Evolutionary conservation across 2,113 vertebrate species (phyloP).

Genomic region (Amazona vittata): DNA sequence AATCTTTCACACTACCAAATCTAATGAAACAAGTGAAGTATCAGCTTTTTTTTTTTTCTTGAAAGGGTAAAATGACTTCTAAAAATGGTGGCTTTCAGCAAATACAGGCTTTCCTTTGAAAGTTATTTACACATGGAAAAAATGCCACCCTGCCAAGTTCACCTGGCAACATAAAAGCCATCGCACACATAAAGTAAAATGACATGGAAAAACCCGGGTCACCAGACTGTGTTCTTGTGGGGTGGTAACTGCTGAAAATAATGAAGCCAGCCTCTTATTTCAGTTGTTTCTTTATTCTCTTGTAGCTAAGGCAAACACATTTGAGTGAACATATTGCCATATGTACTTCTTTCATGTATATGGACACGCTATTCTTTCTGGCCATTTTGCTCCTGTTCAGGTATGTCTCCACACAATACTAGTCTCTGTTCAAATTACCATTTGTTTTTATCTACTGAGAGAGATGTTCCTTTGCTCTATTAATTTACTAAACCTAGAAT

Average conservation of each 20-base stretch:
- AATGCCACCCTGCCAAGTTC: neutral
- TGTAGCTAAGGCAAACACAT: neutral
- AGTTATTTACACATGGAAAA: neutral
- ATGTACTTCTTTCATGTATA: neutral
- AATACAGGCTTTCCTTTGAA: neutral
- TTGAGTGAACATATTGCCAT: neutral
- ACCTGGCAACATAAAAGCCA: neutral
- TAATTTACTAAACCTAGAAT: neutral
- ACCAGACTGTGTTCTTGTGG: neutral
- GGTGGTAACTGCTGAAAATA: neutral
- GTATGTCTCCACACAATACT: neutral
- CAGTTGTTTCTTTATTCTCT: neutral
- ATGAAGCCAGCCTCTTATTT: neutral
- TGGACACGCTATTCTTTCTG: neutral
- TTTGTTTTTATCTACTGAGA: neutral
- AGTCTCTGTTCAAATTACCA: neutral
- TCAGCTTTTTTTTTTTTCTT: neutral
- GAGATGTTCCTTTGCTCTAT: neutral
- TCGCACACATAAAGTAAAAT: neutral
- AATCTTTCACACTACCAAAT: neutral
- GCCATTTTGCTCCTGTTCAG: neutral
- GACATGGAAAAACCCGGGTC: fast-evolving
- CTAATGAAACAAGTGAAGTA: constrained; percentile 18
- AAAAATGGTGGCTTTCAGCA: neutral
- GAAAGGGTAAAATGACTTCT: neutral